Percentiles rank a stretch among this genome's conserved stretches.
Conservation (phyloP, 2,888 invertebrate species). For the Heliconius hortense region DNA sequence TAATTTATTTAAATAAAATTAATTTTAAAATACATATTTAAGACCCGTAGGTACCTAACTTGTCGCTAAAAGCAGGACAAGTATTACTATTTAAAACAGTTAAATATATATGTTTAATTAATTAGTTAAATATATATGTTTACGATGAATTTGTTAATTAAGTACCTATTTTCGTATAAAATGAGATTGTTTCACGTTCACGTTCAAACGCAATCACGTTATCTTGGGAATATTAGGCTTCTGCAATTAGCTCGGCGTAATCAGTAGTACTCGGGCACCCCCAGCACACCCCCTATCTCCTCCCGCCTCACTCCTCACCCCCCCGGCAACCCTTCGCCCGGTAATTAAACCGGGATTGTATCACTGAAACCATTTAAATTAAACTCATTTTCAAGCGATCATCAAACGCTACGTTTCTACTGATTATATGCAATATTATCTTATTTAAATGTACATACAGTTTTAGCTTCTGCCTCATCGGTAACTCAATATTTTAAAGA, state of each 20-base stretch:
- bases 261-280: slow-evolving; percentile 9
- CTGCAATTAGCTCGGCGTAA: slow-evolving; percentile 13
- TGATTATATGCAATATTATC: slow-evolving; percentile 1
- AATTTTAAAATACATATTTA: no score
- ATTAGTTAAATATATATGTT: no score
- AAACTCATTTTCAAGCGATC: slow-evolving; percentile 8
- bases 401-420: slow-evolving; percentile 1
- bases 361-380: slow-evolving; percentile 20
- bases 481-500: no score
- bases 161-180: not conserved
- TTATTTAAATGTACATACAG: not conserved
- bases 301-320: not conserved
- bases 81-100: no score
- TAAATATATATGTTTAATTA: no score
- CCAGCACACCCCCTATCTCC: not conserved
- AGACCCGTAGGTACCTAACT: no score
- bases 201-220: slow-evolving; percentile 20
- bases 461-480: not conserved
- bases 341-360: slow-evolving; percentile 20
- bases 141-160: no score
- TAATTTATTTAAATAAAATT: no score
- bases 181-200: slow-evolving; percentile 2
- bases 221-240: slow-evolving; percentile 27
- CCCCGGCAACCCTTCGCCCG: not conserved
- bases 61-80: no score